These are phyloP conservation scores for Bursaphelenchus okinawaensis DNA, from an alignment of 2,888 invertebrate genomes.

Conservation along the genomic window DNA sequence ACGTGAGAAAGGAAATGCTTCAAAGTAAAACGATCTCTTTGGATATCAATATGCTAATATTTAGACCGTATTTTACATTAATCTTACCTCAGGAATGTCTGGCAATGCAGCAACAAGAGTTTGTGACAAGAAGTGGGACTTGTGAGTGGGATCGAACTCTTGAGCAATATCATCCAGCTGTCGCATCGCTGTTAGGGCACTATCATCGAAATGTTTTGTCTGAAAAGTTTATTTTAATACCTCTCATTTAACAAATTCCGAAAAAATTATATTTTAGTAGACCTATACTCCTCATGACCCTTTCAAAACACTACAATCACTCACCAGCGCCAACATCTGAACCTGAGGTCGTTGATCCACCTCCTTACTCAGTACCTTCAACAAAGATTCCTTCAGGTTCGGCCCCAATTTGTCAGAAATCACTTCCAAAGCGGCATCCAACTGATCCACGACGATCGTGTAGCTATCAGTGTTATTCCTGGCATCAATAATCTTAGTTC, in stretches of 20 bases:
- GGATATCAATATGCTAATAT: background rate
- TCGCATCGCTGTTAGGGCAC: slow-evolving; percentile 82
- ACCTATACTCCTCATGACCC: background rate
- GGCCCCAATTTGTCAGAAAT: slow-evolving; percentile 69
- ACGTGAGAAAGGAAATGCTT: background rate
- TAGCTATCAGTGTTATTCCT: slow-evolving; percentile 82
- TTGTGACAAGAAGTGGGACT: slow-evolving; percentile 77
- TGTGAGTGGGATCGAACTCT: slow-evolving; percentile 79
- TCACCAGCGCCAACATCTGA: slow-evolving; percentile 82
- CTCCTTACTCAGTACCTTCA: slow-evolving; percentile 60
- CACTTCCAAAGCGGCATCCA: slow-evolving; percentile 45
- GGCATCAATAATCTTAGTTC: slow-evolving; percentile 80
- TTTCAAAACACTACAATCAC: slow-evolving; percentile 9
- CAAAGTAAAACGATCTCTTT: background rate
- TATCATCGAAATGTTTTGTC: slow-evolving; percentile 70
- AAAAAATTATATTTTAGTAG: background rate
- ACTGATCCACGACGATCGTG: slow-evolving; percentile 76
- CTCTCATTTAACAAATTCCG: too few relatives aligned
- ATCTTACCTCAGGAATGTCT: slow-evolving; percentile 42
- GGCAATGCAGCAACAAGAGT: slow-evolving; percentile 61
- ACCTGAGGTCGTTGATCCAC: slow-evolving; percentile 81
- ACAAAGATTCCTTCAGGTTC: slow-evolving; percentile 42
- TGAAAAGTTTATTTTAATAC: slow-evolving; percentile 31
- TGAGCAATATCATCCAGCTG: slow-evolving; percentile 81
- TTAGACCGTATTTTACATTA: background rate